A percentile compares a stretch with the other conserved stretches of the same genome.
These are phyloP conservation scores for Drymonia ruficornis DNA, from an alignment of 2,888 invertebrate genomes.

Conservation along the genomic window DNA sequence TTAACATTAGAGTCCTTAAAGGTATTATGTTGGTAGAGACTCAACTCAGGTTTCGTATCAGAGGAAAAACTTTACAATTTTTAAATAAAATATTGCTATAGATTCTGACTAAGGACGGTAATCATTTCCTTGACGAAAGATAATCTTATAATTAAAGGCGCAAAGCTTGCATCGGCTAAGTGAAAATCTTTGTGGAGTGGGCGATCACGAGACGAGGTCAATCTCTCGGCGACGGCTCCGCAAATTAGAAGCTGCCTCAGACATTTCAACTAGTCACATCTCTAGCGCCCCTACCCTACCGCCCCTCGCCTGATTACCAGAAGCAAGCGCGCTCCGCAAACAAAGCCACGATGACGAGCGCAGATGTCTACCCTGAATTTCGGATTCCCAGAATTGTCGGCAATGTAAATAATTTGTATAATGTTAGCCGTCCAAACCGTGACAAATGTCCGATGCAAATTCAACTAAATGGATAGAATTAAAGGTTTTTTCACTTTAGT, in stretches of 20 bases:
- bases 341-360: slow-evolving; percentile 68
- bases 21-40: slow-evolving; percentile 40
- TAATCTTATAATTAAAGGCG: slow-evolving; percentile 38
- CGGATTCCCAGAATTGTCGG: slow-evolving; percentile 58
- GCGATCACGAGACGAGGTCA: slow-evolving; percentile 59
- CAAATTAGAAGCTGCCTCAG: slow-evolving; percentile 70
- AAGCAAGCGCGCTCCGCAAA: slow-evolving; percentile 62
- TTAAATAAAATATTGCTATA: too few relatives aligned
- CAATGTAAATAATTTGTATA: slow-evolving; percentile 65
- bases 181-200: slow-evolving; percentile 47
- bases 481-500: slow-evolving; percentile 1
- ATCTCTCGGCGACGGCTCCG: slow-evolving; percentile 56
- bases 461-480: slow-evolving; percentile 2
- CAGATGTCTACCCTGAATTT: slow-evolving; percentile 65
- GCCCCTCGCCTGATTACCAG: slow-evolving; percentile 60
- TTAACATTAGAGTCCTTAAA: slow-evolving; percentile 47
- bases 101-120: slow-evolving; percentile 3
- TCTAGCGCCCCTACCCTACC: slow-evolving; percentile 29
- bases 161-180: slow-evolving; percentile 32
- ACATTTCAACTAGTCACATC: slow-evolving; percentile 62
- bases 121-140: slow-evolving; percentile 15
- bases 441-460: slow-evolving; percentile 3
- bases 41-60: too few relatives aligned
- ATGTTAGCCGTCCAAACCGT: slow-evolving; percentile 5
- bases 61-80: too few relatives aligned